Evolutionary conservation across 2,113 vertebrate species (phyloP), one percentile per base, ranked within the genome.

Genomic region (Emydocephalus ijimae): DNA sequence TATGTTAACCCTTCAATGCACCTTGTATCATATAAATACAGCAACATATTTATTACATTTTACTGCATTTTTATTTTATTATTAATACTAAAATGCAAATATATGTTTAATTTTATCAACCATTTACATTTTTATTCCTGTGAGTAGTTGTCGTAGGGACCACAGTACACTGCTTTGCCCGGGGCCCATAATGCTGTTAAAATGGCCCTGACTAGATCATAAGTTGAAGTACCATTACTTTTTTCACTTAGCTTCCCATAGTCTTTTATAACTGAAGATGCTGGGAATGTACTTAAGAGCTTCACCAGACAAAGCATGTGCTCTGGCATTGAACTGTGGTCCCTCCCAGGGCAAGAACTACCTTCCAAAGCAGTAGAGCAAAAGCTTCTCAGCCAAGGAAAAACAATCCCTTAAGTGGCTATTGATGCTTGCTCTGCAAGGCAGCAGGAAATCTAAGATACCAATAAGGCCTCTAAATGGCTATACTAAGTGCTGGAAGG

Each of bases 341-440:
- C 89, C 48, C 61, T 34, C 64, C 59, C 48, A 24, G 9, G 10
- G 2, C 61, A 81, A 81, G 48, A 29, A 12, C 89, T 52, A 69
- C 15, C 45, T 21, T 69, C 89, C 61, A 90, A 90, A 90, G 64
- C 43, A 48, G 45, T 18, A 59, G 45, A 64, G 89, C 57, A 64
- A 89, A 43, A 61, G 39, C 56, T 18, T 89, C 26, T 26, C 7
- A 18, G 88, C 89, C 59, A 50, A 50, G 45, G 59, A 48, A 90
- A 90, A 90, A 48, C 29, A 48, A 69, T 90, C 89, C 89, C 89
- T 69, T 90, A 90, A 90, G 89, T 90, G 89, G 89, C 59, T 81
- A 5, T 50, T 34, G 18, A 74, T 74, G 61, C 48, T 81, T 90
- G 56, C 48, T 90, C 56, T 15, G 24, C 5, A 5, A 90, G 89